These are phyloP conservation scores for Gymnobelideus leadbeateri DNA, from an alignment of 2,113 vertebrate species.

Conservation along the genomic window DNA sequence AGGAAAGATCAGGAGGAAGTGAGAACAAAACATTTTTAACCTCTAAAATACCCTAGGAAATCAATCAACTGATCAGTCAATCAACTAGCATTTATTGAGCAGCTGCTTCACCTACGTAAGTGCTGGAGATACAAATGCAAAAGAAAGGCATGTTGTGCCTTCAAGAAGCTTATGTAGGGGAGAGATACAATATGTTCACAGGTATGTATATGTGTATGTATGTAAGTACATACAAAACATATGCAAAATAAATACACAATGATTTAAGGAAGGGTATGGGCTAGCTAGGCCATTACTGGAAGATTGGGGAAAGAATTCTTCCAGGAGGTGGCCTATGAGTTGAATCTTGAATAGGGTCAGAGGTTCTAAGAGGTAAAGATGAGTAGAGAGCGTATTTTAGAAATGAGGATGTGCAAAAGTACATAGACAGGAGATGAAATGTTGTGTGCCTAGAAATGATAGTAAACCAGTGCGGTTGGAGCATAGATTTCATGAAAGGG, in stretches of 20 bases:
- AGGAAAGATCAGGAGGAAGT: neutral
- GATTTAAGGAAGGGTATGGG: neutral
- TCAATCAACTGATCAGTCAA: neutral
- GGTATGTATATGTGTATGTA: no score
- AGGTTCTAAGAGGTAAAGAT: neutral
- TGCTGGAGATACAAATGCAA: neutral
- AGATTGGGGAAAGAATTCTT: neutral
- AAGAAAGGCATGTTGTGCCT: neutral
- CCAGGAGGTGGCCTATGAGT: neutral
- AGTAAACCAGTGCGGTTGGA: neutral
- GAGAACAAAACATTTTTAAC: neutral
- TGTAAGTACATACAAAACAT: neutral
- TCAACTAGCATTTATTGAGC: neutral
- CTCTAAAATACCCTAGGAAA: neutral
- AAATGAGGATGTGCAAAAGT: neutral
- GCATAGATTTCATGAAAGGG: neutral
- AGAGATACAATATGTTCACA: neutral
- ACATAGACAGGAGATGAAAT: neutral
- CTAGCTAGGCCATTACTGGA: neutral
- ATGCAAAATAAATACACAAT: neutral
- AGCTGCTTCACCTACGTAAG: neutral
- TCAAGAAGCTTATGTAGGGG: neutral
- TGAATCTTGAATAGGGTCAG: neutral
- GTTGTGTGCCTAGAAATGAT: neutral
- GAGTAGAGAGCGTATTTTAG: neutral